phyloP scores from a whole-genome alignment of 1,140 invertebrate species.

The Leptoteleia sp. region DNA sequence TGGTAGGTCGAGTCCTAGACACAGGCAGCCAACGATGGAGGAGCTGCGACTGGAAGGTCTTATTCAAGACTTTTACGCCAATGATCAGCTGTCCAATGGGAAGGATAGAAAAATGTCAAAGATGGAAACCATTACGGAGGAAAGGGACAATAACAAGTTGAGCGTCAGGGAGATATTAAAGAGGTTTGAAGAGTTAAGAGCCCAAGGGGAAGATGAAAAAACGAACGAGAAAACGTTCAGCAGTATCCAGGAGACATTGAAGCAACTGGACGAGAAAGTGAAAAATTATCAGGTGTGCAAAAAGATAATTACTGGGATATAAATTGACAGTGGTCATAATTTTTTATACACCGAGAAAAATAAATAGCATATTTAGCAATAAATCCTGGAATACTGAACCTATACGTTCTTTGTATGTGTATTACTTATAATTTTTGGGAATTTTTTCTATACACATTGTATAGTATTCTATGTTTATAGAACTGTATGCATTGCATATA shows the following conservation, averaged over 20 bases:
- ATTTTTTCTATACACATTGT: too few relatives aligned
- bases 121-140: constrained; percentile 91
- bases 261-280: constrained; percentile 81
- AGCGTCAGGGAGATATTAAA: constrained; percentile 90
- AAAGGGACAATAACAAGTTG: constrained; percentile 87
- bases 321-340: too few relatives aligned
- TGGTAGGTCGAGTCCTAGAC: constrained; percentile 37
- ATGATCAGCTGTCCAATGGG: constrained; percentile 69
- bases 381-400: too few relatives aligned
- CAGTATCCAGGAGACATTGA: constrained; percentile 79
- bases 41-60: constrained; percentile 71
- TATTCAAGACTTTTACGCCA: constrained; percentile 76
- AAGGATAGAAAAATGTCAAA: constrained; percentile 74
- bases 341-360: too few relatives aligned
- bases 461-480: too few relatives aligned
- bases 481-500: too few relatives aligned
- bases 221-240: constrained; percentile 77
- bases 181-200: constrained; percentile 87
- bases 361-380: too few relatives aligned
- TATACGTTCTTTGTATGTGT: too few relatives aligned
- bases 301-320: too few relatives aligned
- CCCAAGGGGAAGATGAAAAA: constrained; percentile 77
- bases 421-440: too few relatives aligned
- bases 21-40: constrained; percentile 63
- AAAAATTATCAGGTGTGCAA: constrained; percentile 77